A percentile compares a stretch with the other conserved stretches of the same genome.
Evolutionary conservation across 2,888 invertebrate genomes (phyloP).

Genomic region (Laspeyria flexula): DNA sequence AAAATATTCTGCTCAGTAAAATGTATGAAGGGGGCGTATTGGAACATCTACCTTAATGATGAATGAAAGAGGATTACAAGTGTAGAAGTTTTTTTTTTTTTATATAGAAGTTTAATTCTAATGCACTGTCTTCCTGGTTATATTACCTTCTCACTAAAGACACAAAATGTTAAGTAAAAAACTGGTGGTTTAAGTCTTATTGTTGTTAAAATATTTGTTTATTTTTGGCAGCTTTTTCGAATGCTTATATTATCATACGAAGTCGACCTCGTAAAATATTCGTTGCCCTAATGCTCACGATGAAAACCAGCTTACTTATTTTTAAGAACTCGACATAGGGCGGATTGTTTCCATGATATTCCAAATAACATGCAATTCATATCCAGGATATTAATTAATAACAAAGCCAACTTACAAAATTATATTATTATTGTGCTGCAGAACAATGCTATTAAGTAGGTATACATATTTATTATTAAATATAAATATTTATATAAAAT

Average conservation of each 20-base stretch:
- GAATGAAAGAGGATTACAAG: conserved; percentile 43
- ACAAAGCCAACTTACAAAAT: neutral
- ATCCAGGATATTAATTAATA: conserved; percentile 8
- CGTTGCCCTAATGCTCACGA: neutral
- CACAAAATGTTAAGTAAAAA: too few species aligned
- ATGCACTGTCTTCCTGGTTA: too few species aligned
- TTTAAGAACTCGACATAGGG: conserved; percentile 41
- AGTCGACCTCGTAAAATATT: too few species aligned
- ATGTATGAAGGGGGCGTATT: too few species aligned
- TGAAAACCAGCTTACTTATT: neutral
- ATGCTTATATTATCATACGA: too few species aligned
- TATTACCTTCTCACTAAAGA: too few species aligned
- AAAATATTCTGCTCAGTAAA: too few species aligned
- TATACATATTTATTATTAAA: conserved; percentile 6
- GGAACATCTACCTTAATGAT: conserved; percentile 10
- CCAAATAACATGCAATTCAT: conserved; percentile 10
- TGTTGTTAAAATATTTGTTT: too few species aligned
- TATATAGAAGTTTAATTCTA: too few species aligned
- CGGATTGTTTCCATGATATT: conserved; percentile 40
- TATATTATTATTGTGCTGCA: neutral
- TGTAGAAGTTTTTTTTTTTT: neutral
- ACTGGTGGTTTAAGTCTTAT: too few species aligned
- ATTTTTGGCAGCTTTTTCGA: too few species aligned
- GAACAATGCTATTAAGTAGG: neutral
- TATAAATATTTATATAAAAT: conserved; percentile 23